Percentiles rank a stretch among this genome's conserved stretches.
These are phyloP conservation scores for Xanthorhoe designata DNA, from an alignment of 2,888 invertebrate species.

Conservation along the genomic window DNA sequence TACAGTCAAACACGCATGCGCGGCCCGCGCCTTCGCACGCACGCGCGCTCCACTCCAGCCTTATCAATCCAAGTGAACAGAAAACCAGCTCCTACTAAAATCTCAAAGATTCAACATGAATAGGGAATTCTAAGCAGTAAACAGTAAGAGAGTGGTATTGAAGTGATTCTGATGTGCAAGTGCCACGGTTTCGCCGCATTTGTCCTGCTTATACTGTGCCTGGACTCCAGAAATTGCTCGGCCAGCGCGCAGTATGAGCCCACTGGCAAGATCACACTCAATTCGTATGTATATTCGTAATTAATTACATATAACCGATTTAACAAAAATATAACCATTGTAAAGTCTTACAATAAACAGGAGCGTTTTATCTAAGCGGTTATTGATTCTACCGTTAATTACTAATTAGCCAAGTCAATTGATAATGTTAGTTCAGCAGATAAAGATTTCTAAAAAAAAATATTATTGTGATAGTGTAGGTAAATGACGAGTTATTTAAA, in stretches of 20 bases:
- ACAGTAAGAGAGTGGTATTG: conserved; percentile 41
- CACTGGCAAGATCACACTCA: conserved; percentile 72
- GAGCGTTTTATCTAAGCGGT: background rate
- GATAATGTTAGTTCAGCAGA: background rate
- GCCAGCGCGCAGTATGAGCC: conserved; percentile 75
- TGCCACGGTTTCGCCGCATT: conserved; percentile 64
- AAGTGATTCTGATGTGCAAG: conserved; percentile 80
- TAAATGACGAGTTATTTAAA: conserved; percentile 20
- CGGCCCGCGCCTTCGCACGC: conserved; percentile 56
- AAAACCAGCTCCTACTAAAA: conserved; percentile 40
- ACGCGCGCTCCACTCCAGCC: conserved; percentile 57
- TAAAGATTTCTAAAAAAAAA: background rate
- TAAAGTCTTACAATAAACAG: background rate
- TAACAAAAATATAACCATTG: background rate
- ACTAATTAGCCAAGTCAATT: conserved; percentile 10
- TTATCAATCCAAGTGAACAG: conserved; percentile 59
- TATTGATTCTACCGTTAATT: conserved; percentile 15
- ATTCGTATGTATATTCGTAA: conserved; percentile 66
- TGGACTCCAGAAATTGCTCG: conserved; percentile 77
- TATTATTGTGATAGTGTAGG: conserved; percentile 5
- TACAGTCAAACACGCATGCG: conserved; percentile 65
- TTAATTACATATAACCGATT: background rate
- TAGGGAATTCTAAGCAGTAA: conserved; percentile 35
- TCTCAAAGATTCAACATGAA: conserved; percentile 35
- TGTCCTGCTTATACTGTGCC: conserved; percentile 70